Base-by-base conservation (phyloP, 2,888 invertebrate species). In the Orchesella flavescens region DNA sequence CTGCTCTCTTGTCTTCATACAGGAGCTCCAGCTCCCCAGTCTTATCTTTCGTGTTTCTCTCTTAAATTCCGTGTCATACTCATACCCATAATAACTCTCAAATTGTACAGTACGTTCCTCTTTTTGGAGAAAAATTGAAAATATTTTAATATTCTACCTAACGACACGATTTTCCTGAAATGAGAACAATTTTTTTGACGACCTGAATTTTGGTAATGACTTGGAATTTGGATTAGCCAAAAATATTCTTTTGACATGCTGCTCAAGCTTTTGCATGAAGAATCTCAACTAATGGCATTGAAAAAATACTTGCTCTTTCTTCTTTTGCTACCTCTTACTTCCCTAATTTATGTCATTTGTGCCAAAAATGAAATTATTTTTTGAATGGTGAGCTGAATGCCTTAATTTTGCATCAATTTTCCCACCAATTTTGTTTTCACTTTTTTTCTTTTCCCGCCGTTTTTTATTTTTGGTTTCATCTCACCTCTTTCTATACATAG, bases 401-500 rank as follows among this genome's bases (percentile, higher is more conserved):
- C n/a, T n/a, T n/a, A n/a, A n/a, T n/a, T n/a, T 34, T 34, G 34
- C 34, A 7, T 34, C 34, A 34, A 2, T 34, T 34, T 34, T 34
- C 34, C 34, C 34, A 72, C 57, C 59, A 73, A 23, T 34, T 73
- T 19, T 44, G 9, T 55, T 44, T 43, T 76, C n/a, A 66, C 17
- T 43, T 59, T 44, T 43, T 57, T 69, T 13, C 13, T 34, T 49
- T 44, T 57, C 59, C 46, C 17, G 43, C 65, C 17, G 17, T 13
- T 71, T 72, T 34, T n/a, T 3, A 9, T 63, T 71, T 63, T 65
- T 65, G 49, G 46, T 80, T 63, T 73, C 34, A 43, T 53, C 65
- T 53, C 65, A 72, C 72, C 57, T 65, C 63, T 79, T 66, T 79
- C 65, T 80, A 57, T 73, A 66, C 57, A 72, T 65, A 57, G 71